Evolutionary conservation across 2,797 vertebrate species (phyloP), one percentile per base, ranked within the genome.

Genomic region (Ctenopoma kingsleyae): DNA sequence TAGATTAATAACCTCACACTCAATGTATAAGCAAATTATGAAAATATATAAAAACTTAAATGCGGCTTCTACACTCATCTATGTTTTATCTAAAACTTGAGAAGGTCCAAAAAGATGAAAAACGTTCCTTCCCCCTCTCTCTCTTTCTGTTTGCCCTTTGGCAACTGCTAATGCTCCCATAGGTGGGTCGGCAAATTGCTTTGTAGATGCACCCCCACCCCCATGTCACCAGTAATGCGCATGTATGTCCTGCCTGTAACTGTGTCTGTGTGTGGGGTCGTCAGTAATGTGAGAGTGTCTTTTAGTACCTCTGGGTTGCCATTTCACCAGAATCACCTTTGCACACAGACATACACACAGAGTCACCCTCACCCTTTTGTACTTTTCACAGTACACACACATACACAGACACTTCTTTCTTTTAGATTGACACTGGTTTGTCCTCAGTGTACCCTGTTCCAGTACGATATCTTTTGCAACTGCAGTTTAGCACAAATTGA

Each of bases 201-300:
- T n/a, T n/a, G n/a, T n/a, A n/a, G n/a, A n/a, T n/a, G n/a, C n/a
- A n/a, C n/a, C n/a, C n/a, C n/a, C n/a, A n/a, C n/a, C n/a, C n/a
- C n/a, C 40, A 0, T 81, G 68, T 72, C 74, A 76, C 68, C 27
- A 30, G 25, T 27, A 27, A 27, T 30, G 27, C 7, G 27, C 27
- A 30, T 30, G 27, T 30, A 7, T 30, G 27, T 30, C 27, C 27
- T 30, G 27, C 62, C 56, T 59, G 63, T 15, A 38, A 40, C 65
- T 32, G 52, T 57, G 70, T 58, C 12, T 41, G 69, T 62, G 64
- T 74, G 71, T 61, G 67, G 52, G 78, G 74, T 75, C 67, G 47
- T 43, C 58, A 35, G 87, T 85, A 82, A 88, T 46, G 30, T 73
- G 83, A 88, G 67, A 53, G 73, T 65, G 65, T 81, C 75, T 83